Evolutionary conservation across 2,113 vertebrate species (phyloP).

Genomic region (Balaeniceps rex): DNA sequence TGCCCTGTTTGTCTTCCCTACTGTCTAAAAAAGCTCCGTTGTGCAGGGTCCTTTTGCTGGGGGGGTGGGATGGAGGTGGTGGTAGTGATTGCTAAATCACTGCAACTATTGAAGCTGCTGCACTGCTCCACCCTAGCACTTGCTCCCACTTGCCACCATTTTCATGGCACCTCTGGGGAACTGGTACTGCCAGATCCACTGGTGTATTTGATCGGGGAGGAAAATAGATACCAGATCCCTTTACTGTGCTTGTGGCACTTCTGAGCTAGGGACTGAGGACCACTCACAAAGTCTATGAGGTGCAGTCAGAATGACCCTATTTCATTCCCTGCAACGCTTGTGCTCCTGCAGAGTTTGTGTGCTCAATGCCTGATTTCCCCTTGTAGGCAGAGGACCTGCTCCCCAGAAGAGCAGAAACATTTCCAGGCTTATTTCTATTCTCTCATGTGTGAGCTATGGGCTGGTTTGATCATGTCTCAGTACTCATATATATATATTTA

Average conservation of each 20-base stretch:
- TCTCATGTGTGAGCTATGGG: neutral
- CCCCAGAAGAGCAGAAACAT: neutral
- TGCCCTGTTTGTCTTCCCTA: neutral
- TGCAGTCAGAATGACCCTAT: neutral
- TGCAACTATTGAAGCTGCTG: fast-evolving
- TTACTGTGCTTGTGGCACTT: neutral
- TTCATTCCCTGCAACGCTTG: neutral
- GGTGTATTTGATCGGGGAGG: neutral
- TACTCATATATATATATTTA: no score
- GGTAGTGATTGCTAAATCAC: neutral
- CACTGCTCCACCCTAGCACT: neutral
- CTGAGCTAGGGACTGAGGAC: neutral
- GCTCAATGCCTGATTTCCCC: neutral
- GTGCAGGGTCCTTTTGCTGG: neutral
- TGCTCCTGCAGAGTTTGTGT: neutral
- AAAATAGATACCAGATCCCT: neutral
- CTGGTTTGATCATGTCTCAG: neutral
- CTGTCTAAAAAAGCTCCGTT: neutral
- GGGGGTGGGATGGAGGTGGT: neutral
- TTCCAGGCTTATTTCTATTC: neutral
- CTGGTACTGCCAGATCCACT: neutral
- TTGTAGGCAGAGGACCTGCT: neutral
- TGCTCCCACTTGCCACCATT: neutral
- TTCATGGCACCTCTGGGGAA: neutral
- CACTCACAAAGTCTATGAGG: fast-evolving